Evolutionary conservation across 1,140 invertebrate genomes (phyloP).

Genomic region (Nasonia longicornis): DNA sequence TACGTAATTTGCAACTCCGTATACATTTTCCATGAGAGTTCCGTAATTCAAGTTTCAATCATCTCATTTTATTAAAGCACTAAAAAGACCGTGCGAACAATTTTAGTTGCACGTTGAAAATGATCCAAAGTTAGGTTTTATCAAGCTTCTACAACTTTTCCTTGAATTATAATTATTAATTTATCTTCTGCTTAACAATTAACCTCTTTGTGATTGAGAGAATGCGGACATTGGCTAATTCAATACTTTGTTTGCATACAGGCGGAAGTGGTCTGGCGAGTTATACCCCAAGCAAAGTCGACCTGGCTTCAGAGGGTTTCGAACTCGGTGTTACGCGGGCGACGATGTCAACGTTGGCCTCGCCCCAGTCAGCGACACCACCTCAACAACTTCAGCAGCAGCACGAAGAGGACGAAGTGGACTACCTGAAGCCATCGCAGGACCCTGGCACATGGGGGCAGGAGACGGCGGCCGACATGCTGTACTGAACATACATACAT

Average conservation of each 20-base stretch:
- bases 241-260: conserved; percentile 43
- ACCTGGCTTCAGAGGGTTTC: conserved; percentile 71
- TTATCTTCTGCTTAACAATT: no score
- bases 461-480: conserved; percentile 75
- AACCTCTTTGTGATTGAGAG: no score
- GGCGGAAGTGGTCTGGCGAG: conserved; percentile 70
- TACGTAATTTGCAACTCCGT: background rate
- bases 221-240: background rate
- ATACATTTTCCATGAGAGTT: background rate
- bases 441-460: conserved; percentile 74
- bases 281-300: conserved; percentile 75
- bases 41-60: background rate
- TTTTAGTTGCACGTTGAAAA: no score
- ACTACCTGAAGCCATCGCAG: conserved; percentile 73
- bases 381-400: conserved; percentile 39
- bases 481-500: conserved; percentile 62
- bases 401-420: conserved; percentile 53
- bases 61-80: background rate
- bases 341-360: conserved; percentile 49
- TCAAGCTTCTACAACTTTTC: background rate
- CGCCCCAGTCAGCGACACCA: conserved; percentile 48
- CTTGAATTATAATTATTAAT: no score
- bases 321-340: conserved; percentile 75
- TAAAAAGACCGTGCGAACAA: no score
- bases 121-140: background rate